Evolutionary conservation across 2,797 vertebrate genomes (phyloP), one percentile per base, ranked within the genome.

Genomic region (Smutsia temminckii): DNA sequence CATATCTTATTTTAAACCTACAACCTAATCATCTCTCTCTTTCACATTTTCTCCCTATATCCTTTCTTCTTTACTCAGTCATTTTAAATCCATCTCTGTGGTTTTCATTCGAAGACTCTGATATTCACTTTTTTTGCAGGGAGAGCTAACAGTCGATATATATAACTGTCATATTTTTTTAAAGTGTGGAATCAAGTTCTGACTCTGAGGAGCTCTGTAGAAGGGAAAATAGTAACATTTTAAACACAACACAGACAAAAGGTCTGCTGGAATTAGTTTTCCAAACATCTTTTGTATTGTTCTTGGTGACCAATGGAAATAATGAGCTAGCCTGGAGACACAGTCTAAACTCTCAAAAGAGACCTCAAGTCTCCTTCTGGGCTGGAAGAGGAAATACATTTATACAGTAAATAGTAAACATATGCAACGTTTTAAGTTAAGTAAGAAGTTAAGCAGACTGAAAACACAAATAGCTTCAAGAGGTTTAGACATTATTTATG

Each of bases 311-410:
- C 75, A 59, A 3, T 74, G 74, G 40, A 79, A 86, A 75, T 49
- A 74, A 75, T 1, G 1, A 91, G 66, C 29, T 85, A 93, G 32
- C n/a, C 75, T 91, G 64, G 40, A 79, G 64, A 93, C 68, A 85
- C 20, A 59, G 3, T 53, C 42, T 59, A 74, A 91, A 81, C 85
- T 92, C 72, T 79, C 46, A 85, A 74, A 83, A 90, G 72, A 84
- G 25, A 92, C 46, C 57, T 87, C 71, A 80, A 71, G 61, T 94
- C 83, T 85, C 85, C 4, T 81, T 93, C 40, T 63, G 64, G 71
- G 23, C 61, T 93, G 57, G 27, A 74, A 72, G 71, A 96, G 93
- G 80, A 95, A 96, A 81, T 95, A 71, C 53, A 71, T 87, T 69
- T 55, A 42, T 37, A 89, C 17, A 89, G 79, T 79, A 88, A 91